A percentile compares a stretch with the other conserved stretches of the same genome.
Evolutionary conservation across 2,888 invertebrate species (phyloP).

Genomic region (Mantis religiosa): DNA sequence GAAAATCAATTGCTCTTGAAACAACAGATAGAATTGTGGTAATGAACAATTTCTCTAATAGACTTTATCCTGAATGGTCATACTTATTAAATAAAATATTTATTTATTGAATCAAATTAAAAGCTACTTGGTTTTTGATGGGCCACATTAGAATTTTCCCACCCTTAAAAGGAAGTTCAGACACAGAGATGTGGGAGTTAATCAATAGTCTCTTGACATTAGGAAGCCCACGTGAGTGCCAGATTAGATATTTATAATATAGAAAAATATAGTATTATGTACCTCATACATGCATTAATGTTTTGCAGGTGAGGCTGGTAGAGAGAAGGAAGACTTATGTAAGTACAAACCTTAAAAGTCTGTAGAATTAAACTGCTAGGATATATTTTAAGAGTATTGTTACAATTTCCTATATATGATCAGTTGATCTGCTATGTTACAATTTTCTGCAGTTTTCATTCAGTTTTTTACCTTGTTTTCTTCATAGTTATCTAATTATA

Average conservation of each 20-base stretch:
- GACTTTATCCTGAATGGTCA: background rate
- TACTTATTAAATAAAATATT: background rate
- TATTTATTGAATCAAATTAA: background rate
- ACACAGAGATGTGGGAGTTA: background rate
- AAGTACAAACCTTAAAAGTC: constrained; percentile 48
- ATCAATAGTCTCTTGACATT: constrained; percentile 10
- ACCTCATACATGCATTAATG: background rate
- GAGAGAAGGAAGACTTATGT: constrained; percentile 53
- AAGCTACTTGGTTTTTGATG: background rate
- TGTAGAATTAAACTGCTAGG: no score
- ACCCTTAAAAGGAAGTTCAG: constrained; percentile 5
- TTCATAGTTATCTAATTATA: no score
- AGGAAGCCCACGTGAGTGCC: constrained; percentile 18
- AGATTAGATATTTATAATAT: background rate
- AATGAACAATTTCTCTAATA: background rate
- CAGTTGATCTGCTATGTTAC: no score
- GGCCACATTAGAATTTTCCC: background rate
- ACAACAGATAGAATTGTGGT: background rate
- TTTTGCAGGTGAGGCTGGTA: constrained; percentile 48
- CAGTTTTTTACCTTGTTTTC: no score
- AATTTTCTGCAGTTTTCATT: no score
- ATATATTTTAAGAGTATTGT: no score
- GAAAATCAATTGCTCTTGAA: background rate
- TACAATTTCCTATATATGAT: no score
- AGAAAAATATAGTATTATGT: background rate